Conservation (phyloP, 2,113 vertebrate genomes). For the Neodon shergylaensis region DNA sequence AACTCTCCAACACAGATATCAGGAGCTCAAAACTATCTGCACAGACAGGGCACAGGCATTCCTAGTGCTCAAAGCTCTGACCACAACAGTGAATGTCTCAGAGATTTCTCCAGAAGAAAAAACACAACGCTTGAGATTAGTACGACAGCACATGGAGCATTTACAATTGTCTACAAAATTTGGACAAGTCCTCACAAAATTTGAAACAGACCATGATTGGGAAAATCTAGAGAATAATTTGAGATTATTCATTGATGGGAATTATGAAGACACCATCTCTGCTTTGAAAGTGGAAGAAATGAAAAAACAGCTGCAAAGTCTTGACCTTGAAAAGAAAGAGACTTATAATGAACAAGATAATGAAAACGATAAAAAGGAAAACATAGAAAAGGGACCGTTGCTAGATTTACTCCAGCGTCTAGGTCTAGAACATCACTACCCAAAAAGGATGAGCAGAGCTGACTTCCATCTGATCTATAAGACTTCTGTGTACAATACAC, state of each 20-base stretch:
- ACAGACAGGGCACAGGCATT: constrained; percentile 75
- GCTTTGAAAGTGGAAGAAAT: constrained; percentile 12
- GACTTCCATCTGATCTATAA: constrained; percentile 81
- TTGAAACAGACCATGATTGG: not conserved
- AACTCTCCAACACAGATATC: not conserved
- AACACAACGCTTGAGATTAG: constrained; percentile 42
- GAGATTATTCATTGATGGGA: constrained; percentile 10
- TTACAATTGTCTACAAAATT: constrained; percentile 35
- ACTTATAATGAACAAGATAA: not conserved
- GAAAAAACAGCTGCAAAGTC: constrained; percentile 47
- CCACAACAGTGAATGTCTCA: not conserved
- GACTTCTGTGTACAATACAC: constrained; percentile 52
- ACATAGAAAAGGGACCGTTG: constrained; percentile 31
- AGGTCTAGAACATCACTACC: constrained; percentile 61
- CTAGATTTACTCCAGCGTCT: constrained; percentile 51
- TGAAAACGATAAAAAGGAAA: not conserved
- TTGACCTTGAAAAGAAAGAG: not conserved
- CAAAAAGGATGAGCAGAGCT: constrained; percentile 70
- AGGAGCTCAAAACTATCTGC: constrained; percentile 68
- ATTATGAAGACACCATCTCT: not conserved
- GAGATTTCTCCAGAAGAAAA: constrained; percentile 71
- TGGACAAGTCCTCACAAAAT: constrained; percentile 57
- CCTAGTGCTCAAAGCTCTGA: constrained; percentile 73
- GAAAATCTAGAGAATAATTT: constrained; percentile 70
- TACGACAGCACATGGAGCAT: constrained; percentile 24